Conservation (phyloP, 2,113 vertebrate species). For the Pelvicachromis taeniatus region DNA sequence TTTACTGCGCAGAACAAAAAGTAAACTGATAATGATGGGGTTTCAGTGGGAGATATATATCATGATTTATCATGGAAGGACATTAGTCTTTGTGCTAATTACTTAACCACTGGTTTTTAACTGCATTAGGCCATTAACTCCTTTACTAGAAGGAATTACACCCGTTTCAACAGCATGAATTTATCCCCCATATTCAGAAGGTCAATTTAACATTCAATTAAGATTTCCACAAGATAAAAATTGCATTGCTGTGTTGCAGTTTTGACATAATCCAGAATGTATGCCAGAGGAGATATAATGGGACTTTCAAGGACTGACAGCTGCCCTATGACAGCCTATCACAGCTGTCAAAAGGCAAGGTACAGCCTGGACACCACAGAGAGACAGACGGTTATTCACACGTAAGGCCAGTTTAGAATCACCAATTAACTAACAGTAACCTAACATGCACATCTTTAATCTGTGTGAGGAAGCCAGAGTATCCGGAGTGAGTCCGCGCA, state of each 20-base stretch:
- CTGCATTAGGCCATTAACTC: too few relatives aligned
- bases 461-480: not conserved
- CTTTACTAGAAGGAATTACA: not conserved
- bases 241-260: not conserved
- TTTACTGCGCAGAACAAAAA: not conserved
- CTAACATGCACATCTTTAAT: not conserved
- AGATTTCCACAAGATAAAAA: not conserved
- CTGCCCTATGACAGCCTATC: not conserved
- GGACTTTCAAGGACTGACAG: not conserved
- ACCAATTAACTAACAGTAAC: not conserved
- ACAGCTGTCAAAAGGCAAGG: not conserved
- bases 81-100: not conserved
- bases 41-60: accelerated
- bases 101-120: not conserved
- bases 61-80: not conserved
- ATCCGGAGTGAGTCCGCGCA: not conserved
- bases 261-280: not conserved
- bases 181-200: not conserved
- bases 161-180: not conserved
- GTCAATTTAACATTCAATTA: not conserved
- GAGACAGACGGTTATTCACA: not conserved
- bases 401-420: not conserved
- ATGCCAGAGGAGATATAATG: not conserved
- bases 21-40: not conserved
- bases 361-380: not conserved